Evolutionary conservation across 2,888 invertebrate species (phyloP), one percentile per base, ranked within the genome.

Genomic region (Pollenia griseotomentosa): DNA sequence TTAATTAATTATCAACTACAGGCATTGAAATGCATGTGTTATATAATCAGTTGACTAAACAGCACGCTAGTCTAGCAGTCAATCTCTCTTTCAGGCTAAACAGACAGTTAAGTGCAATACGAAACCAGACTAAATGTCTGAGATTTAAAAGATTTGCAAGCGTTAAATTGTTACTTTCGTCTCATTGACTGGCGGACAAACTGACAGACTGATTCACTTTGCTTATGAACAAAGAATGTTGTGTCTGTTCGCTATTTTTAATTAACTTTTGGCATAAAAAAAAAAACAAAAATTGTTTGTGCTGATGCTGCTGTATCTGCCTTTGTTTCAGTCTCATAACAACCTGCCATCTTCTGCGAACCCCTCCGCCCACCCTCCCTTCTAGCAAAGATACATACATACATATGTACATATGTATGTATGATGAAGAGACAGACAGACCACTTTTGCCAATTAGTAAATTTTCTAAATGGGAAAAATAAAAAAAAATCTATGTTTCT

Each of bases 371-470:
- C 40, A 51, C 46, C 53, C 40, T 44, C 63, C 59, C 59, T 44
- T 12, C 55, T n/a, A 33, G 33, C 5, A 33, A 33, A 33, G 33
- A 33, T 33, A 6, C 33, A 33, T 33, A 33, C 33, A 33, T 23
- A 23, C 3, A 3, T 23, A 23, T 2, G 2, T 23, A 33, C 42
- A 51, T 23, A 42, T 7, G 53, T 44, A 44, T 48, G 33, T 33
- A 33, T 63, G 65, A 57, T 66, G 70, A 79, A 75, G 87, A 87
- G 87, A n/a, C n/a, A n/a, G n/a, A n/a, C n/a, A n/a, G n/a, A 87
- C 85, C 88, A 89, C 89, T 89, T 88, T 87, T 89, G 90, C 89
- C 92, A 92, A 92, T 92, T 92, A 92, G 92, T 91, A 91, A 89
- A 90, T 85, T 86, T 88, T 89, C 88, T 88, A 88, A 89, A 90